Evolutionary conservation across 2,113 vertebrate genomes (phyloP), one percentile per base, ranked within the genome.

Genomic region (Gymnorhina tibicen): DNA sequence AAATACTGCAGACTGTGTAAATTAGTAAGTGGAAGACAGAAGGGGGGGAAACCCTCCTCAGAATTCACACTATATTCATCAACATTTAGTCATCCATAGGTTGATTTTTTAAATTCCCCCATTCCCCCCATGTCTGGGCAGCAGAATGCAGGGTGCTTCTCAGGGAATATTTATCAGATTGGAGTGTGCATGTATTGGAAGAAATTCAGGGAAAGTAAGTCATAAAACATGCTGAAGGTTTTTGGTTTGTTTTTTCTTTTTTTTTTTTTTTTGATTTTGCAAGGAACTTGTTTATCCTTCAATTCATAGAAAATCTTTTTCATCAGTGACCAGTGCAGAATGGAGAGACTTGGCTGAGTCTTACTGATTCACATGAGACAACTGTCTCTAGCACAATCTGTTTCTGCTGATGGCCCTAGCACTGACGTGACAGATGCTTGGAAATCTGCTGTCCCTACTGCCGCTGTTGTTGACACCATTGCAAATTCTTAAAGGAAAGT

Each of bases 1-100:
- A 94, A 96, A 94, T 93, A 78, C 85, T 76, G 73, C 73, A 95
- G 86, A 75, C 63, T 92, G 75, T 79, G 58, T 94, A 93, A 95
- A 93, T 96, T 84, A 94, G 49, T 92, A 44, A 87, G 56, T 87
- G 26, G 52, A 73, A 94, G 83, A 64, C 37, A 49, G 28, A 46
- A 32, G 5, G 44, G 66, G 46, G 59, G 32, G 79, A 60, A 85
- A 63, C 7, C 11, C 0, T 3, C 35, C 66, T 79, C 60, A 94
- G 80, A 80, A 91, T 83, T 92, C 66, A 50, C 16, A 33, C 37
- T 26, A 21, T 70, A 73, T 72, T 95, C 11, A 80, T 82, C 72
- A 81, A 28, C 91, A 70, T 78, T 74, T 91, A 89, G 83, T 95
- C 91, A 94, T 70, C 30, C 32, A 56, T 75, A 59, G 22, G 80